Conservation (phyloP, 2,797 vertebrate genomes). For the Dromococcyx pavoninus region DNA sequence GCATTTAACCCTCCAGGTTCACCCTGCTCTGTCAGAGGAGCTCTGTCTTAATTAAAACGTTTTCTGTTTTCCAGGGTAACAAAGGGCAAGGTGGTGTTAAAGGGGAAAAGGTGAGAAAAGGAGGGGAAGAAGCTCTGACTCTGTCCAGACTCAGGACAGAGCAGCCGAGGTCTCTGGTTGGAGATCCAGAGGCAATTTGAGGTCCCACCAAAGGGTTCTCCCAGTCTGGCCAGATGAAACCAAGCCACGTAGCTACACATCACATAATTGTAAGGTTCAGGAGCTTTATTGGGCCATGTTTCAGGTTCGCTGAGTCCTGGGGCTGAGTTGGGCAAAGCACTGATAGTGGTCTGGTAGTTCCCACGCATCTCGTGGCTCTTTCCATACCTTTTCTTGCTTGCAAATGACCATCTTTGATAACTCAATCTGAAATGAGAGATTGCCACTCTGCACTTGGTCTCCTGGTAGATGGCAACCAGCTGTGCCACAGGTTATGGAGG, state of each 20-base stretch:
- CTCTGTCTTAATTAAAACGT: not conserved
- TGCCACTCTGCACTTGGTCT: not conserved
- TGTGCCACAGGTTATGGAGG: not conserved
- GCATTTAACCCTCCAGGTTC: not conserved
- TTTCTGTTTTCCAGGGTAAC: constrained; percentile 81
- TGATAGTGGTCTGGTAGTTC: not conserved
- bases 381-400: not conserved
- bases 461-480: not conserved
- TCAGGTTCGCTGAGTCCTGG: not conserved
- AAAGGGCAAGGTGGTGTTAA: constrained; percentile 82
- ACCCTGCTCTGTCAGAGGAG: not conserved
- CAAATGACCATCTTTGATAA: constrained; percentile 27
- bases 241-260: fast-evolving
- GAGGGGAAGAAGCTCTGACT: not conserved
- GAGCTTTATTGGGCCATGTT: not conserved
- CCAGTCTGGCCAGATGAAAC: not conserved
- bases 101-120: constrained; percentile 81
- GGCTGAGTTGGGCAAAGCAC: not conserved
- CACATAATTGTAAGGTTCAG: not conserved
- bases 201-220: not conserved
- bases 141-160: not conserved
- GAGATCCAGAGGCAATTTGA: not conserved
- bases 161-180: not conserved
- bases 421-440: not conserved
- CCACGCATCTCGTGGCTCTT: not conserved